These are phyloP conservation scores for Scylla paramamosain DNA, from an alignment of 1,140 invertebrate genomes.

Conservation along the genomic window DNA sequence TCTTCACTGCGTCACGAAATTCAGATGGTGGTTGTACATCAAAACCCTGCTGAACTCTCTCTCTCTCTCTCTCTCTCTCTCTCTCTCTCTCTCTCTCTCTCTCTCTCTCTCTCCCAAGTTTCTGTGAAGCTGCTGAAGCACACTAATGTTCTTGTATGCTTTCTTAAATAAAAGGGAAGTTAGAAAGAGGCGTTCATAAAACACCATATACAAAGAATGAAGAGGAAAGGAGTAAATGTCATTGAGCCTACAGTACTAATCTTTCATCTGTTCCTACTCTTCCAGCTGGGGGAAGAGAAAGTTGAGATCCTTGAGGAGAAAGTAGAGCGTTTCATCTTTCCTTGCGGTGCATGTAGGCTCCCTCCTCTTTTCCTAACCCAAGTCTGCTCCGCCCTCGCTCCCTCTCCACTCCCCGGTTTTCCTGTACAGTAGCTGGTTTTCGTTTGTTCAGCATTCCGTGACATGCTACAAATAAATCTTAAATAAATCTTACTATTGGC, in stretches of 20 bases:
- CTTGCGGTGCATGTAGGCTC: too few species aligned
- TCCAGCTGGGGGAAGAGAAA: not conserved
- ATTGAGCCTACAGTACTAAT: not conserved
- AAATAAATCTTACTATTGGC: too few species aligned
- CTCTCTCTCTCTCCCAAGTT: not conserved
- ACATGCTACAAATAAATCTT: too few species aligned
- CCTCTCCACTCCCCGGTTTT: too few species aligned
- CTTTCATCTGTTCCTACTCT: not conserved
- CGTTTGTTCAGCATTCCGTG: too few species aligned
- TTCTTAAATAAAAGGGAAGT: not conserved
- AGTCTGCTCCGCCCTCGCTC: too few species aligned
- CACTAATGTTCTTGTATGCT: not conserved
- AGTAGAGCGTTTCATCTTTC: slow-evolving; percentile 4
- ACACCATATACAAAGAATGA: not conserved
- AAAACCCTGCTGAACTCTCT: not conserved
- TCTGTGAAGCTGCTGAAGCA: too few species aligned
- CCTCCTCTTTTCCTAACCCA: too few species aligned
- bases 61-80: slow-evolving; percentile 20
- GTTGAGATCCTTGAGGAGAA: slow-evolving; percentile 2
- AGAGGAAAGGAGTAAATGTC: not conserved
- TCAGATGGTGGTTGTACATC: too few species aligned
- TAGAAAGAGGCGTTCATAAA: not conserved
- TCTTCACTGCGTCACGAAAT: slow-evolving; percentile 2
- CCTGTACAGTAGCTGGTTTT: too few species aligned
- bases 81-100: slow-evolving; percentile 8